phyloP scores from a whole-genome alignment of 2,113 vertebrate genomes.

The Melanerpes aurifrons region DNA sequence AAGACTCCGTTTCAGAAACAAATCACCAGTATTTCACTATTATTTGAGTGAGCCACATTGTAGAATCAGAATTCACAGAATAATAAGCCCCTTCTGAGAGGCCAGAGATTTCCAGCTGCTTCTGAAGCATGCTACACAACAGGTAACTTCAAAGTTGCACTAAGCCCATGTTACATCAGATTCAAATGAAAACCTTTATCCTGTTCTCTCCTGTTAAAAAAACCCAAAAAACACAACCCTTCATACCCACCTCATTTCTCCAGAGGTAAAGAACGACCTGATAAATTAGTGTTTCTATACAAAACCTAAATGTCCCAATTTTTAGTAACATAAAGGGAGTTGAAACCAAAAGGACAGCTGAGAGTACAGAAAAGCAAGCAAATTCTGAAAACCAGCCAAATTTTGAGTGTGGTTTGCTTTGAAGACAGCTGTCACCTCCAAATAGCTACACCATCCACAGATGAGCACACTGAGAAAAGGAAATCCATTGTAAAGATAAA shows the following conservation, averaged over 20 bases:
- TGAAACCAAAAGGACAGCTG: slow-evolving; percentile 23
- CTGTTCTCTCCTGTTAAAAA: background rate
- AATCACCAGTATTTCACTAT: background rate
- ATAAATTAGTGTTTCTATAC: slow-evolving; percentile 1
- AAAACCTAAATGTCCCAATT: slow-evolving; percentile 18
- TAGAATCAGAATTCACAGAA: background rate
- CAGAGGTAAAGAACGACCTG: background rate
- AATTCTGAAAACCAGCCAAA: background rate
- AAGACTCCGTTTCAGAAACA: background rate
- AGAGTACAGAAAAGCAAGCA: background rate
- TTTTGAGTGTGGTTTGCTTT: background rate
- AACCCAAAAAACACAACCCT: background rate
- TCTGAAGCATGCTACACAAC: background rate
- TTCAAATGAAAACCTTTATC: background rate
- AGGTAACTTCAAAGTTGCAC: background rate
- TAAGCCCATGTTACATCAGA: background rate
- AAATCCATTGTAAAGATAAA: background rate
- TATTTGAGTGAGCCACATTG: background rate
- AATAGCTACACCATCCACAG: background rate
- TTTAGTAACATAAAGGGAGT: slow-evolving; percentile 4
- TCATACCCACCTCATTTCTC: background rate
- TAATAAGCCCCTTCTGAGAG: background rate
- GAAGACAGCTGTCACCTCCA: background rate
- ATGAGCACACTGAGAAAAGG: background rate
- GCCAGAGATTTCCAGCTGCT: background rate